phyloP scores from a whole-genome alignment of 1,140 invertebrate species.

The Drosophila kikkawai region DNA sequence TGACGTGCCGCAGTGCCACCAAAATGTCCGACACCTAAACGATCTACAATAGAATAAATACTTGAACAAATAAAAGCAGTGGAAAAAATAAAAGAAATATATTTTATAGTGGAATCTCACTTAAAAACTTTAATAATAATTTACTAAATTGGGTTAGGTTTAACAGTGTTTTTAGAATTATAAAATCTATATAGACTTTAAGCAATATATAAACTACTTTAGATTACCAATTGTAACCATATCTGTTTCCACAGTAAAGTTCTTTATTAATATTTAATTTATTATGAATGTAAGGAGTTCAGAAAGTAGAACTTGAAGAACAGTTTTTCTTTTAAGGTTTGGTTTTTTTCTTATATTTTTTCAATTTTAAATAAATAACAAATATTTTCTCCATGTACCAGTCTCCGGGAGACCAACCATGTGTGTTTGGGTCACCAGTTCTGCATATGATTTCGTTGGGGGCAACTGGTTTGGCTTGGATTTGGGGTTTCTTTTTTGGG shows the following conservation, averaged over 20 bases:
- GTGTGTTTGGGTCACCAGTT: conserved; percentile 49
- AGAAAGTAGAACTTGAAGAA: too few species aligned
- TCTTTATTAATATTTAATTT: too few species aligned
- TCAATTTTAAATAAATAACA: too few species aligned
- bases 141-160: too few species aligned
- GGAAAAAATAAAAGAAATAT: not conserved
- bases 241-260: too few species aligned
- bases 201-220: not conserved
- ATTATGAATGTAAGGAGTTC: not conserved
- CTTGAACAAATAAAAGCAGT: conserved; percentile 9
- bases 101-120: not conserved
- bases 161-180: too few species aligned
- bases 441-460: conserved; percentile 47
- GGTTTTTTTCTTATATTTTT: too few species aligned
- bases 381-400: conserved; percentile 5
- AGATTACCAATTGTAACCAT: too few species aligned
- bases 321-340: too few species aligned
- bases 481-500: conserved; percentile 36
- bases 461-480: conserved; percentile 48
- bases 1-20: conserved; percentile 66
- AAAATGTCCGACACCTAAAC: conserved; percentile 64
- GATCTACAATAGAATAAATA: conserved; percentile 39
- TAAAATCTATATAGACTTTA: too few species aligned
- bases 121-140: too few species aligned
- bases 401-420: conserved; percentile 6